These are phyloP conservation scores for Drymodes brunneopygia DNA, from an alignment of 2,113 vertebrate genomes.

Conservation along the genomic window DNA sequence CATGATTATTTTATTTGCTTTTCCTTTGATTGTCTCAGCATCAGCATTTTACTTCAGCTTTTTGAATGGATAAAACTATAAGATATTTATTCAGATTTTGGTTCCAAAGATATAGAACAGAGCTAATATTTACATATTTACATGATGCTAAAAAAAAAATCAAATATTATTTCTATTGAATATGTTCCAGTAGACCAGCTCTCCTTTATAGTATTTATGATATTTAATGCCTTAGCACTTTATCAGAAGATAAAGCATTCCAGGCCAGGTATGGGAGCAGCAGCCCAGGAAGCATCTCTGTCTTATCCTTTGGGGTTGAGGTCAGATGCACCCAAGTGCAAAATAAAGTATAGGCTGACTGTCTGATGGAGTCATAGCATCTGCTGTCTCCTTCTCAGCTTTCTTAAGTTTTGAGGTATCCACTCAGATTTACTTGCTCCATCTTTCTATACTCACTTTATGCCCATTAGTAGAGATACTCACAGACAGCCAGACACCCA, in stretches of 20 bases:
- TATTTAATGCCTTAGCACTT: background rate
- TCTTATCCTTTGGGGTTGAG: background rate
- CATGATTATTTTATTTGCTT: background rate
- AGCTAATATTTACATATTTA: background rate
- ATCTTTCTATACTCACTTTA: background rate
- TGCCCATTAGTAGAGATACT: background rate
- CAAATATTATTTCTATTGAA: background rate
- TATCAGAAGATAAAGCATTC: background rate
- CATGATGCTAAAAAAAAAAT: background rate
- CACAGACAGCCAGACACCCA: background rate
- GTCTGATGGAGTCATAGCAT: background rate
- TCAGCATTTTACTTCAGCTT: background rate
- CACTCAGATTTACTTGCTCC: background rate
- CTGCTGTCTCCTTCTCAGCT: background rate
- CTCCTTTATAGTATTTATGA: background rate
- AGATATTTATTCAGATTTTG: background rate
- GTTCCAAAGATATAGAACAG: background rate
- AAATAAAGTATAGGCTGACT: background rate
- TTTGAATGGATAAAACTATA: background rate
- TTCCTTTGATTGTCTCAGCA: background rate
- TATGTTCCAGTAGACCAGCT: background rate
- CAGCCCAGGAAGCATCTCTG: background rate
- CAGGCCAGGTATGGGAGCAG: background rate
- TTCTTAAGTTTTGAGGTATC: background rate
- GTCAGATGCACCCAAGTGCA: background rate